Evolutionary conservation across 2,797 vertebrate species (phyloP), one percentile per base, ranked within the genome.

Genomic region (Pipistrellus kuhlii): DNA sequence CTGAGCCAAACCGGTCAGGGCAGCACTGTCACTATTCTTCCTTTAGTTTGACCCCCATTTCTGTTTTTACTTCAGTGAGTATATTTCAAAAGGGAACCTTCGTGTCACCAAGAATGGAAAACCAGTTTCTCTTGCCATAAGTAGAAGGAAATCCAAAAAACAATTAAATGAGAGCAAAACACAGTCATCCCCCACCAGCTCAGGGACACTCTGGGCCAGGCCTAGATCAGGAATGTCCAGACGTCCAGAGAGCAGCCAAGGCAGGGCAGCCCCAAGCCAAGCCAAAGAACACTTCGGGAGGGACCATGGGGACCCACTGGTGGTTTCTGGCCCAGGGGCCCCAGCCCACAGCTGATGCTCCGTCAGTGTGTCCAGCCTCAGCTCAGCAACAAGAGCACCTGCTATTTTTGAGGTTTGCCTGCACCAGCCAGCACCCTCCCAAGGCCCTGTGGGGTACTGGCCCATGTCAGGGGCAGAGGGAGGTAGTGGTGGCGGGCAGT

Each of bases 31-130:
- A 73, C 23, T 38, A 6, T 85, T 91, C 66, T 44, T 46, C 44
- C 59, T 69, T 66, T 53, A 64, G 41, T 46, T 89, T 15, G 35
- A 27, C 8, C 41, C 57, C 48, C 15, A 44, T 64, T 92, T 80
- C 78, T 94, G 86, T 51, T 87, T 95, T 84, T 59, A 57, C 55
- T 87, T 82, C 53, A 25, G 25, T 84, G 87, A 88, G 59, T 78
- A 53, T n/a, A 81, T 91, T 66, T 88, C 80, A 83, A 82, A 94
- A 69, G 82, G 85, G 82, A 92, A 94, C 7, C 77, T 95, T 38
- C 30, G 0, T n/a, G 51, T 90, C 57, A 46, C 48, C 64, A 83
- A 44, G 85, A 90, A 82, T 82, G 69, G 41, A 84, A 93, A 85
- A 62, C 38, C 23, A 57, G 78, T 51, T 94, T 95, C 78, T 88